Percentiles rank a stretch among this genome's conserved stretches.
These are phyloP conservation scores for Ammodramus savannarum DNA, from an alignment of 2,113 vertebrate species.

Conservation along the genomic window DNA sequence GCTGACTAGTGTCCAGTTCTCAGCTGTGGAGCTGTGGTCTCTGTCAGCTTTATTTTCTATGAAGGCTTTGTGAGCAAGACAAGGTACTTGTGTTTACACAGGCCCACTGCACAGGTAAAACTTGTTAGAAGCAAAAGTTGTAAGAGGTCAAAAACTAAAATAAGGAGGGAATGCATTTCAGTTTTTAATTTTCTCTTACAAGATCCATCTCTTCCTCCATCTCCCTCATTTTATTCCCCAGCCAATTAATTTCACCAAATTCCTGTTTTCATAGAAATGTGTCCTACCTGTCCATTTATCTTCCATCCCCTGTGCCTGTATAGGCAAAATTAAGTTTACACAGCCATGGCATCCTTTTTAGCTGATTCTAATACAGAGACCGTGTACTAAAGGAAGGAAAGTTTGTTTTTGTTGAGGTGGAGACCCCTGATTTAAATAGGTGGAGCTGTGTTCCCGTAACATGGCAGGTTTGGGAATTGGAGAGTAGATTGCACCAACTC, in stretches of 20 bases:
- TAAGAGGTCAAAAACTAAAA: not conserved
- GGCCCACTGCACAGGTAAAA: not conserved
- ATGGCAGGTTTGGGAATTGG: not conserved
- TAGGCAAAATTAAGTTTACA: not conserved
- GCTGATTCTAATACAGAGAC: not conserved
- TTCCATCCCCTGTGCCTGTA: not conserved
- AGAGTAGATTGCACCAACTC: not conserved
- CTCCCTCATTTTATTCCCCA: not conserved
- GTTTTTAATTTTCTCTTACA: not conserved
- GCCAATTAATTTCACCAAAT: not conserved
- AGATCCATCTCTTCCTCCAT: not conserved
- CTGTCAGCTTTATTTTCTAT: not conserved
- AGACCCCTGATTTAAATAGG: not conserved
- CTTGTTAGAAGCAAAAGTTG: not conserved
- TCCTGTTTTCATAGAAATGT: not conserved
- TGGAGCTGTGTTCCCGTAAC: not conserved
- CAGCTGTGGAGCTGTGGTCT: not conserved
- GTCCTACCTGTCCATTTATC: not conserved
- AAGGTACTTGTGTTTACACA: not conserved
- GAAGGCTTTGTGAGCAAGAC: not conserved
- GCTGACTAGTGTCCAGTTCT: not conserved
- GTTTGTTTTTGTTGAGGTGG: not conserved
- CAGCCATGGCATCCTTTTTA: not conserved
- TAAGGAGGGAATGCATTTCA: not conserved
- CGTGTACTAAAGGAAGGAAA: not conserved